These are phyloP conservation scores for Lasioglossum baleicum DNA, from an alignment of 1,140 invertebrate species.

Conservation along the genomic window DNA sequence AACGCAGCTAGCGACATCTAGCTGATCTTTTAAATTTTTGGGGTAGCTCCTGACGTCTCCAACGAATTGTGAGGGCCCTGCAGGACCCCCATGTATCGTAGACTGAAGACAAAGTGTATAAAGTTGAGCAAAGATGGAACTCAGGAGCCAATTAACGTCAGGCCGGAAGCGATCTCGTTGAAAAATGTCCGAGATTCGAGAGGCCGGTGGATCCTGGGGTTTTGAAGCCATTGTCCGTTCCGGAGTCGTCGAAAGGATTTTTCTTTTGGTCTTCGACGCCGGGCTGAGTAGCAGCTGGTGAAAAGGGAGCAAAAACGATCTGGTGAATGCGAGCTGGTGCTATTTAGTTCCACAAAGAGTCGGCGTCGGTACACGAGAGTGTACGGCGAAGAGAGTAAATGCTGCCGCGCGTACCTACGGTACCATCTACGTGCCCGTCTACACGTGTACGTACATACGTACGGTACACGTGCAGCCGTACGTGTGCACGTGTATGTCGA, in stretches of 20 bases:
- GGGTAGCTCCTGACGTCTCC: too few species aligned
- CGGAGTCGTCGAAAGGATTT: slow-evolving; percentile 53
- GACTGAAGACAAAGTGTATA: too few species aligned
- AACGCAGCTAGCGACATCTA: too few species aligned
- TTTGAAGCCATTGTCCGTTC: not conserved
- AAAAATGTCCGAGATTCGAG: slow-evolving; percentile 43
- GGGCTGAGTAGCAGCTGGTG: slow-evolving; percentile 56
- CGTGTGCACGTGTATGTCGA: not conserved
- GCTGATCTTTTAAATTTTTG: too few species aligned
- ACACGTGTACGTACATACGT: slow-evolving; percentile 19
- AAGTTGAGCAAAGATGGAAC: not conserved
- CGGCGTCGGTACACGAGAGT: slow-evolving; percentile 5
- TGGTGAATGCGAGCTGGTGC: slow-evolving; percentile 46
- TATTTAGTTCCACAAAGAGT: slow-evolving; percentile 30
- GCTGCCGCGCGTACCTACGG: slow-evolving; percentile 18
- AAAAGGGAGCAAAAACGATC: slow-evolving; percentile 65
- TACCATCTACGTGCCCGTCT: too few species aligned
- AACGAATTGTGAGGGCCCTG: too few species aligned
- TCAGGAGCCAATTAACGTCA: not conserved
- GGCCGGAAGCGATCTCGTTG: not conserved
- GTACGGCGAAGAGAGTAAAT: slow-evolving; percentile 22
- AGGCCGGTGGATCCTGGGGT: not conserved
- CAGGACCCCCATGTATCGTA: too few species aligned
- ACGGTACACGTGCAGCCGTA: slow-evolving; percentile 6
- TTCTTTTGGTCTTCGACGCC: slow-evolving; percentile 31